Evolutionary conservation across 2,113 vertebrate species (phyloP).

Genomic region (Atrichornis clamosus): DNA sequence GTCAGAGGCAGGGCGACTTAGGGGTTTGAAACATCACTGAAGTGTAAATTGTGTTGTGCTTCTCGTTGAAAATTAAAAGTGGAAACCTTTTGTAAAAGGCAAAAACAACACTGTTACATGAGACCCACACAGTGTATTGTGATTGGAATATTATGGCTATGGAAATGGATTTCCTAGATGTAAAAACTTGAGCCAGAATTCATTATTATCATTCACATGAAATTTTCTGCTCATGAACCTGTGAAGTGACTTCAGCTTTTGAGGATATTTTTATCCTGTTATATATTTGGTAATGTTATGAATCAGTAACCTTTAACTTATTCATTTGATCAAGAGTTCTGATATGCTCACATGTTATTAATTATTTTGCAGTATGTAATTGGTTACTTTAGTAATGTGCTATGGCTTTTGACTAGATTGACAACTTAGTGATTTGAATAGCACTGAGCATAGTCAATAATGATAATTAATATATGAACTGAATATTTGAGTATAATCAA

Average conservation of each 20-base stretch:
- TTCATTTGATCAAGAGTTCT: background rate
- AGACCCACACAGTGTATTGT: background rate
- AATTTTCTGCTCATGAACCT: background rate
- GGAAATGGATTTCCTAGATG: background rate
- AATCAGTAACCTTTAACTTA: background rate
- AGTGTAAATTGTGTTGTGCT: background rate
- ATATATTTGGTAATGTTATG: background rate
- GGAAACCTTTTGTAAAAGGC: background rate
- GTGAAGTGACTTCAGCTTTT: background rate
- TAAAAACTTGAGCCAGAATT: background rate
- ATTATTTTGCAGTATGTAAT: background rate
- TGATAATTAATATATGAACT: background rate
- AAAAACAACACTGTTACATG: background rate
- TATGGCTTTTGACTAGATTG: background rate
- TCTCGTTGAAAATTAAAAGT: background rate
- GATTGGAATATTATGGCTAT: background rate
- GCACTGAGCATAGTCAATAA: background rate
- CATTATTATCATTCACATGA: background rate
- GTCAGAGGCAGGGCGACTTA: background rate
- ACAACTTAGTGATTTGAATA: background rate
- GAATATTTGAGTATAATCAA: background rate
- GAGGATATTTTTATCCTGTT: background rate
- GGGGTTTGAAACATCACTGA: background rate
- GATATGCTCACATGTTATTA: background rate
- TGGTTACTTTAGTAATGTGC: background rate